These are phyloP conservation scores for Blastobasis adustella DNA, from an alignment of 2,888 invertebrate species.

Conservation along the genomic window DNA sequence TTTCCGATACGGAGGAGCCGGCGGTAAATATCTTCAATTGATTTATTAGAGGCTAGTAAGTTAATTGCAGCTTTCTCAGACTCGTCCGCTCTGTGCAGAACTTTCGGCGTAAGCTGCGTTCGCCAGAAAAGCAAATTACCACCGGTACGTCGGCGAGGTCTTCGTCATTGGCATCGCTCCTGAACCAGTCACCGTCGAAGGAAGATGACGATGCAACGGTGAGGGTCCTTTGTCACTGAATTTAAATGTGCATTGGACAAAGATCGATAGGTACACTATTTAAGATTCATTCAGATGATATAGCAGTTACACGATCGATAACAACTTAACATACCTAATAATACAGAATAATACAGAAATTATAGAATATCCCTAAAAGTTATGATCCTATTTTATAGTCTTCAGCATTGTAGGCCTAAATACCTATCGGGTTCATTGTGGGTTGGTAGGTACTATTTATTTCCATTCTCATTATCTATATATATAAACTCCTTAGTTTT, in stretches of 20 bases:
- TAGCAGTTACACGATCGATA: too few relatives aligned
- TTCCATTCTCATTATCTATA: too few relatives aligned
- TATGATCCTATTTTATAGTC: too few relatives aligned
- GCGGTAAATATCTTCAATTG: conserved; percentile 40
- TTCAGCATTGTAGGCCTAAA: too few relatives aligned
- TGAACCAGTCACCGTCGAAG: conserved; percentile 47
- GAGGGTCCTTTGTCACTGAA: conserved; percentile 3
- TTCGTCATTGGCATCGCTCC: conserved; percentile 60
- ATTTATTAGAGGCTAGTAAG: not conserved
- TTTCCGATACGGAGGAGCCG: conserved; percentile 55
- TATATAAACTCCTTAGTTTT: too few relatives aligned
- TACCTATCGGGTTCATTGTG: too few relatives aligned
- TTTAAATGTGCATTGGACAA: too few relatives aligned
- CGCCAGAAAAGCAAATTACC: conserved; percentile 66
- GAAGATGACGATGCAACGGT: conserved; percentile 44
- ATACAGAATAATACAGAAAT: too few relatives aligned
- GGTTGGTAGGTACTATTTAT: too few relatives aligned
- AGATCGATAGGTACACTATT: not conserved
- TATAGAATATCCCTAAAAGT: too few relatives aligned
- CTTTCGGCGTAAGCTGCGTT: conserved; percentile 76
- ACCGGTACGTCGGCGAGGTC: conserved; percentile 56
- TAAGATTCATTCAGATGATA: too few relatives aligned
- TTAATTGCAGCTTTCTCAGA: not conserved
- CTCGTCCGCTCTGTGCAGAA: conserved; percentile 57
- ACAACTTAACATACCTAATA: too few relatives aligned